A percentile compares a stretch with the other conserved stretches of the same genome.
Conservation (phyloP, 2,888 invertebrate genomes). For the Chloroclystis v-ata region DNA sequence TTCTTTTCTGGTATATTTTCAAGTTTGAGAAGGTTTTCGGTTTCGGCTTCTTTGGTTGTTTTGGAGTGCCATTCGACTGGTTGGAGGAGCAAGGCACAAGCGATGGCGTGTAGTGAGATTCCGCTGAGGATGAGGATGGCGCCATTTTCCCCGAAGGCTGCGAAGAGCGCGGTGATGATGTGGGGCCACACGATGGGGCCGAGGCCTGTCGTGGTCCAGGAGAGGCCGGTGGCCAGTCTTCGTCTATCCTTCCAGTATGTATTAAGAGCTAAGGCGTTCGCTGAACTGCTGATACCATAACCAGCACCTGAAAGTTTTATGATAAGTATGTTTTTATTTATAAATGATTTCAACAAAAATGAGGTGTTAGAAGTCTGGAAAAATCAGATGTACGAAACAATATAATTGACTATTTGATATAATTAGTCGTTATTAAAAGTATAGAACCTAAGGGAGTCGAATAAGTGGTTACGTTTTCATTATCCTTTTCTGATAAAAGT, state of each 20-base stretch:
- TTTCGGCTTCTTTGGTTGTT: conserved; percentile 50
- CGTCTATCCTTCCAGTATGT: conserved; percentile 85
- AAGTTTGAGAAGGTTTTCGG: conserved; percentile 45
- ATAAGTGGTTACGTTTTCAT: too few species aligned
- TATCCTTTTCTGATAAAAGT: too few species aligned
- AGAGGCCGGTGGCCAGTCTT: conserved; percentile 83
- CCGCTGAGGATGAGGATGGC: conserved; percentile 82
- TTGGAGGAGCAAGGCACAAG: conserved; percentile 82
- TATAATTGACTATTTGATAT: too few species aligned
- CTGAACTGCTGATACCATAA: conserved; percentile 81
- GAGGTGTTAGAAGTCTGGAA: too few species aligned
- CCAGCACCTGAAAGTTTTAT: conserved; percentile 80
- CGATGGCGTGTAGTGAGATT: conserved; percentile 82
- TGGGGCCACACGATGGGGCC: conserved; percentile 86
- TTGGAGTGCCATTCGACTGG: conserved; percentile 86
- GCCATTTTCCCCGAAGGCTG: conserved; percentile 80
- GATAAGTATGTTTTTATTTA: too few species aligned
- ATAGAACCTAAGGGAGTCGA: too few species aligned
- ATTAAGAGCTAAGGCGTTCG: conserved; percentile 84
- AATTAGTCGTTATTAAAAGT: too few species aligned
- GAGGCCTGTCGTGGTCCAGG: conserved; percentile 84
- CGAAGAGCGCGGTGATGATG: conserved; percentile 81
- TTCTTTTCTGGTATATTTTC: conserved; percentile 39
- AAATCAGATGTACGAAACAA: too few species aligned
- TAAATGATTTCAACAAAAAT: too few species aligned